phyloP scores from a whole-genome alignment of 1,140 invertebrate genomes.

The Papilio machaon region DNA sequence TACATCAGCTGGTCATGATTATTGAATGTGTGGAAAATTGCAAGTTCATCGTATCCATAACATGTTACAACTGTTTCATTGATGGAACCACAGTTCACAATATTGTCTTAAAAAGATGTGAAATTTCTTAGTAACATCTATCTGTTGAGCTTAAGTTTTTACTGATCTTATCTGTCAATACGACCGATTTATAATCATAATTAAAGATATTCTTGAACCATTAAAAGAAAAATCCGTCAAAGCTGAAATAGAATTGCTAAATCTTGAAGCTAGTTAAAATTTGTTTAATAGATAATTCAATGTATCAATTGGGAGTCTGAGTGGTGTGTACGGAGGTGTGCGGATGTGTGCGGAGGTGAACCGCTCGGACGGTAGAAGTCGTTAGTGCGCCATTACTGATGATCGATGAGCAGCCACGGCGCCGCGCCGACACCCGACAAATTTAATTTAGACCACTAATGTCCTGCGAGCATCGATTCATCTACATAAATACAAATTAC shows the following conservation, averaged over 20 bases:
- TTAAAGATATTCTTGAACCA: too few species aligned
- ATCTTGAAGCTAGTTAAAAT: too few species aligned
- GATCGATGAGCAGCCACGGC: slow-evolving; percentile 72
- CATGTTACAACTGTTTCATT: slow-evolving; percentile 40
- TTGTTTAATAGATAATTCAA: too few species aligned
- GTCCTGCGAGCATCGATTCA: slow-evolving; percentile 42
- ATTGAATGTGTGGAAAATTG: slow-evolving; percentile 65
- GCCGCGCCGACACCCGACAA: slow-evolving; percentile 71
- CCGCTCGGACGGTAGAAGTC: slow-evolving; percentile 58
- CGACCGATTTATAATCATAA: too few species aligned
- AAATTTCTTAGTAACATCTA: too few species aligned
- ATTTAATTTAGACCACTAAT: slow-evolving; percentile 78
- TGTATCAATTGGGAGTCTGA: not conserved
- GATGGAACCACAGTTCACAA: slow-evolving; percentile 11
- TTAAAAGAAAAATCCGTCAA: too few species aligned
- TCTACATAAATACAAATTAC: slow-evolving; percentile 51
- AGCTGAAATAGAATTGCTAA: too few species aligned
- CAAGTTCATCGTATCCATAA: slow-evolving; percentile 58
- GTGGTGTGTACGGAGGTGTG: not conserved
- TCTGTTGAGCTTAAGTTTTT: too few species aligned
- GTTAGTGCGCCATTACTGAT: slow-evolving; percentile 74
- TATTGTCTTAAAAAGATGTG: not conserved
- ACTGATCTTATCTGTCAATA: too few species aligned
- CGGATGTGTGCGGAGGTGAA: slow-evolving; percentile 40
- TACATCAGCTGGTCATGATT: slow-evolving; percentile 41